These are phyloP conservation scores for Entosphenus tridentatus DNA, from an alignment of 2,113 vertebrate genomes.

Conservation along the genomic window DNA sequence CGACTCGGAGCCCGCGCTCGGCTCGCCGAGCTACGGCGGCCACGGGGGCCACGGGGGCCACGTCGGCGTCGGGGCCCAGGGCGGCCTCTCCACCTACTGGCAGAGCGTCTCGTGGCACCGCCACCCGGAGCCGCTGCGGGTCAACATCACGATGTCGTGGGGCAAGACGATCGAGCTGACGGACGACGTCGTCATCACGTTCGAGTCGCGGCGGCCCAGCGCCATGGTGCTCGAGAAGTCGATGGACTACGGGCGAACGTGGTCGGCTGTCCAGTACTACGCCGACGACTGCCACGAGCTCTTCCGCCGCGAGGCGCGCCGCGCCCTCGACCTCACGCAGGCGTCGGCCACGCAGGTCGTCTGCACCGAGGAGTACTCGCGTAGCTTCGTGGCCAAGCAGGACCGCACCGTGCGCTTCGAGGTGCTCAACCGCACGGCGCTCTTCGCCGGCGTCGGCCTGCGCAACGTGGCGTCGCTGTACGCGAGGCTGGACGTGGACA, in stretches of 20 bases:
- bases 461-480: not conserved
- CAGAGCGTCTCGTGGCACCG: constrained; percentile 2
- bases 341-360: not conserved
- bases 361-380: constrained; percentile 3
- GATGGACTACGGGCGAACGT: not conserved
- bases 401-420: not conserved
- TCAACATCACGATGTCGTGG: constrained; percentile 3
- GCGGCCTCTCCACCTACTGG: not conserved
- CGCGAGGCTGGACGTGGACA: not conserved
- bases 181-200: constrained; percentile 4
- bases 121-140: not conserved
- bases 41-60: too few relatives aligned
- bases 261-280: not conserved
- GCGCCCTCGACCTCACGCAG: not conserved
- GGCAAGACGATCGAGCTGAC: not conserved
- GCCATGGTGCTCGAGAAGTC: constrained; percentile 1
- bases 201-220: not conserved
- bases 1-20: not conserved
- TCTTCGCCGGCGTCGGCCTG: not conserved
- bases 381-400: not conserved
- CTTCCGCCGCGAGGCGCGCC: constrained; percentile 3
- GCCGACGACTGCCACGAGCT: not conserved
- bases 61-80: too few relatives aligned
- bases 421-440: not conserved
- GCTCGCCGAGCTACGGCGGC: too few relatives aligned